A percentile compares a stretch with the other conserved stretches of the same genome.
These are phyloP conservation scores for Philonicus albiceps DNA, from an alignment of 2,888 invertebrate genomes.

Conservation along the genomic window DNA sequence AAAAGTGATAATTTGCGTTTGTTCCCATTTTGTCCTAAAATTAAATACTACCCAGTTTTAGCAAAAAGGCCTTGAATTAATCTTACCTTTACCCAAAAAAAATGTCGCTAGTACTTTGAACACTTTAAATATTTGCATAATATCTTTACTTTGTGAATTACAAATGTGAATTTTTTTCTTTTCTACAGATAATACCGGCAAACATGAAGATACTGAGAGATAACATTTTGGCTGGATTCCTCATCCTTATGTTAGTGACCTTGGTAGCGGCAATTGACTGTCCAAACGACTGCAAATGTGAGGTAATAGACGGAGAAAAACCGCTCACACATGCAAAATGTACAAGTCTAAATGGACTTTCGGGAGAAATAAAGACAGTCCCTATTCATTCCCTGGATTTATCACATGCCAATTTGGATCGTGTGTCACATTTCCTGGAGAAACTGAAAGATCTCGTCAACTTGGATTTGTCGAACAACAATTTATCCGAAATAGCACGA, in stretches of 20 bases:
- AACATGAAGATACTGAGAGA: conserved; percentile 20
- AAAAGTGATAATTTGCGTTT: no score
- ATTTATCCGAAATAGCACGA: conserved; percentile 68
- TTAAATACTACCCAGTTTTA: neutral
- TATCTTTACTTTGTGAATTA: neutral
- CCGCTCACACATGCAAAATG: conserved; percentile 59
- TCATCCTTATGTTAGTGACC: conserved; percentile 42
- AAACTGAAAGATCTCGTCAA: conserved; percentile 70
- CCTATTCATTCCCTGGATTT: conserved; percentile 67
- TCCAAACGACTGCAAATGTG: conserved; percentile 59
- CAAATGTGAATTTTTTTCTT: neutral
- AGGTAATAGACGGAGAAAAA: conserved; percentile 51
- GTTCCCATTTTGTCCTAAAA: no score
- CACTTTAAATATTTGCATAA: neutral
- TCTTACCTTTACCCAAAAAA: neutral
- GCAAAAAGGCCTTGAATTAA: neutral
- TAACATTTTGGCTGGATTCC: conserved; percentile 1
- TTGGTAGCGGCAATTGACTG: conserved; percentile 51
- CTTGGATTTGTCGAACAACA: conserved; percentile 71
- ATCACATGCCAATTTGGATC: conserved; percentile 70
- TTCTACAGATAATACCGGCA: conserved; percentile 3
- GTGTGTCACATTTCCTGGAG: conserved; percentile 67
- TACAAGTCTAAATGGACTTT: conserved; percentile 56
- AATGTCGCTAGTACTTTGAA: neutral
- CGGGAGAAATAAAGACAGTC: conserved; percentile 51